A percentile compares a stretch with the other conserved stretches of the same genome.
Evolutionary conservation across 2,113 vertebrate species (phyloP).

Genomic region (Tachuris rubrigastra): DNA sequence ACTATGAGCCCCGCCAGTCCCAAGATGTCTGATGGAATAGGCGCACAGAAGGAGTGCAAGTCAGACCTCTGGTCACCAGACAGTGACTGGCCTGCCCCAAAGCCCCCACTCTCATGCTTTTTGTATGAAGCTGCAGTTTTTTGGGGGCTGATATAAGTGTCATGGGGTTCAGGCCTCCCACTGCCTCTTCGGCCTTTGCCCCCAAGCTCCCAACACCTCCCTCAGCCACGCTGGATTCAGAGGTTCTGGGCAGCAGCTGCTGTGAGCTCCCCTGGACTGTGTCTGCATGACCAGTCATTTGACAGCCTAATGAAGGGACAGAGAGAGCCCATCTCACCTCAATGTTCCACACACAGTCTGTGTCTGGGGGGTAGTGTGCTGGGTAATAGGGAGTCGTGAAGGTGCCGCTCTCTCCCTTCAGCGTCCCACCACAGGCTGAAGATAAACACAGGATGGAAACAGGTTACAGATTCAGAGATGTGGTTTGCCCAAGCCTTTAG

Average conservation of each 20-base stretch:
- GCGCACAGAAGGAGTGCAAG: not conserved
- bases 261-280: not conserved
- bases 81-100: not conserved
- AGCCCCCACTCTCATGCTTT: not conserved
- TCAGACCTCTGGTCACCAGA: not conserved
- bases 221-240: fast-evolving
- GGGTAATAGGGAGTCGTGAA: slow-evolving; percentile 89
- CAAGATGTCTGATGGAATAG: not conserved
- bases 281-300: not conserved
- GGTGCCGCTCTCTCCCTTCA: slow-evolving; percentile 66
- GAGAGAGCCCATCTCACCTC: slow-evolving; percentile 70
- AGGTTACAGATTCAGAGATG: not conserved
- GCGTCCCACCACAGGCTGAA: slow-evolving; percentile 74
- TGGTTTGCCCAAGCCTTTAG: not conserved
- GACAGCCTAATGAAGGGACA: not conserved
- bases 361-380: slow-evolving; percentile 84
- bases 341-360: slow-evolving; percentile 83
- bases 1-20: not conserved
- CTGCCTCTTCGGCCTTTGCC: not conserved
- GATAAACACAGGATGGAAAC: not conserved
- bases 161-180: fast-evolving
- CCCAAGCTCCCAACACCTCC: not conserved
- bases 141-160: fast-evolving
- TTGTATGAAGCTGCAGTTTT: not conserved
- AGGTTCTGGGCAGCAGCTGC: not conserved